Evolutionary conservation across 1,140 invertebrate species (phyloP).

Genomic region (Phocides pigmalion): DNA sequence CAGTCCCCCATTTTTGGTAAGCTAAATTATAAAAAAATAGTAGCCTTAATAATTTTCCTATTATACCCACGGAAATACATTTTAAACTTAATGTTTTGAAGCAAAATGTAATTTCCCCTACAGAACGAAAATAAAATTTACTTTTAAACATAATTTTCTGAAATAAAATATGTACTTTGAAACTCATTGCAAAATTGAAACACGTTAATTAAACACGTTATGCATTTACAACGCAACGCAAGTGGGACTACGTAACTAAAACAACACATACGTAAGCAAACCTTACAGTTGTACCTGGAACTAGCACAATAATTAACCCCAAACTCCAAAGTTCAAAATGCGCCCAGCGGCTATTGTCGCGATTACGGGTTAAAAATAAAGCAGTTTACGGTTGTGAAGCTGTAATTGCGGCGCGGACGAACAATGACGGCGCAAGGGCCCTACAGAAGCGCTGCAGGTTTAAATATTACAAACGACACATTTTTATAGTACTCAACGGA

Average conservation of each 20-base stretch:
- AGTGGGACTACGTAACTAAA: conserved; percentile 1
- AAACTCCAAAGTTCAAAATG: conserved; percentile 26
- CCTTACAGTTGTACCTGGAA: conserved; percentile 10
- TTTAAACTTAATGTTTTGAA: no score
- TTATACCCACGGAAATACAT: no score
- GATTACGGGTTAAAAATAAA: conserved; percentile 26
- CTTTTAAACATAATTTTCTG: background rate
- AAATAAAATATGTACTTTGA: no score
- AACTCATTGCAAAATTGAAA: no score
- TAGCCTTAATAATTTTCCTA: no score
- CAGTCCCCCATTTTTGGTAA: no score
- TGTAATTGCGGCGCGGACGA: conserved; percentile 22
- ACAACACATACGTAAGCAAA: conserved; percentile 6
- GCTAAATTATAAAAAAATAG: no score
- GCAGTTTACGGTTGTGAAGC: conserved; percentile 12
- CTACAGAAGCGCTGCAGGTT: conserved; percentile 11
- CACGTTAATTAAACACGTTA: no score
- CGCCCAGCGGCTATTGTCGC: conserved; percentile 17
- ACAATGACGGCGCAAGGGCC: conserved; percentile 7
- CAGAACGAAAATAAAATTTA: background rate
- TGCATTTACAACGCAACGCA: no score
- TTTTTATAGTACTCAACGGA: no score
- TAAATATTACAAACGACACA: conserved; percentile 18
- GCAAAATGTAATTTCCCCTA: no score
- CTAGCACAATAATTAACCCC: conserved; percentile 25